These are phyloP conservation scores for Brachirus orientalis DNA, from an alignment of 2,113 vertebrate species.

Conservation along the genomic window DNA sequence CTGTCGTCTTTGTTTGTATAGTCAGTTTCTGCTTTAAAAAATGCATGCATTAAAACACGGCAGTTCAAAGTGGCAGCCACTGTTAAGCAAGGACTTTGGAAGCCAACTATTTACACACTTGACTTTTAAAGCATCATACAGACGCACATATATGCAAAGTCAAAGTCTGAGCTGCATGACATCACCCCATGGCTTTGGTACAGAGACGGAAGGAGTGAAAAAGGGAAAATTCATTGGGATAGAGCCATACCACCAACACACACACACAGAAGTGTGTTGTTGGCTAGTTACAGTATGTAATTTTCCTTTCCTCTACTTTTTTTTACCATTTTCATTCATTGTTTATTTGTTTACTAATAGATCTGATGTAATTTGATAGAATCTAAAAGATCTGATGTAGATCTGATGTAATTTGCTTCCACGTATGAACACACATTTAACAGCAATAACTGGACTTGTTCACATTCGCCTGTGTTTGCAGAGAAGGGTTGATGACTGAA, in stretches of 20 bases:
- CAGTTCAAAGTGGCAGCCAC: no score
- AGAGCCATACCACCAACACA: not conserved
- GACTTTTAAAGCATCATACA: not conserved
- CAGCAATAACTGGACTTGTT: not conserved
- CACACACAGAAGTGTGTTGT: not conserved
- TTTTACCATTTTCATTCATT: not conserved
- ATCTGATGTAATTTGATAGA: not conserved
- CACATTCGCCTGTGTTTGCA: not conserved
- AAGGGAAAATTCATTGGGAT: not conserved
- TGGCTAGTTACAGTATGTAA: not conserved
- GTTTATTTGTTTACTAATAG: not conserved
- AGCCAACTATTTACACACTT: not conserved
- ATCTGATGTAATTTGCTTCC: not conserved
- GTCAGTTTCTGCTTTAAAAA: no score
- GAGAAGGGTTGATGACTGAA: not conserved
- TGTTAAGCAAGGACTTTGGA: no score
- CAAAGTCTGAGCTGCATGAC: slow-evolving; percentile 6
- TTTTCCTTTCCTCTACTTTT: slow-evolving; percentile 6
- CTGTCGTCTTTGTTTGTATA: no score
- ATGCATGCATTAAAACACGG: no score
- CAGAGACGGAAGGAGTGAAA: not conserved
- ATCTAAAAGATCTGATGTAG: no score
- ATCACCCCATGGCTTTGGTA: not conserved
- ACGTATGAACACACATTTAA: not conserved
- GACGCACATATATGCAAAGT: not conserved